A percentile compares a stretch with the other conserved stretches of the same genome.
These are phyloP conservation scores for Oceanodroma leucorhoa DNA, from an alignment of 2,797 vertebrate species.

Conservation along the genomic window DNA sequence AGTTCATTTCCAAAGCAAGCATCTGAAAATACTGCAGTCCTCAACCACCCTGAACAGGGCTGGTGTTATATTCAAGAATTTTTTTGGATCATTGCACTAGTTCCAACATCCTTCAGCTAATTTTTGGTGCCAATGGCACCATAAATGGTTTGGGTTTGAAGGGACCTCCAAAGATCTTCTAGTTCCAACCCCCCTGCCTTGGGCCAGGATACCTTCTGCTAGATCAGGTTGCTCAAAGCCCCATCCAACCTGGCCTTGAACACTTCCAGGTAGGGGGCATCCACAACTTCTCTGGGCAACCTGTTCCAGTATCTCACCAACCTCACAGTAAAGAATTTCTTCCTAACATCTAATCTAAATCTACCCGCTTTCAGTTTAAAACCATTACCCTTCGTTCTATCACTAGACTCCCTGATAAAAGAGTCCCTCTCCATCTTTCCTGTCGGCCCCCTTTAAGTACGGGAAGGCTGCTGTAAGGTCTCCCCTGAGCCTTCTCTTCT, in stretches of 20 bases:
- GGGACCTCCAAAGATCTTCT: not conserved
- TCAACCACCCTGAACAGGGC: not conserved
- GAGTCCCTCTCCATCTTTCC: not conserved
- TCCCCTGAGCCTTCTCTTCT: not conserved
- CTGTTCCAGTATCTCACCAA: not conserved
- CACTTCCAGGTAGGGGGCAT: rapidly evolving
- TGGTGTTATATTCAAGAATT: not conserved
- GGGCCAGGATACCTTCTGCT: not conserved
- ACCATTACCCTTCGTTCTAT: not conserved
- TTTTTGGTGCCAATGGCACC: not conserved
- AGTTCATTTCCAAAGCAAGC: not conserved
- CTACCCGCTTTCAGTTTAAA: not conserved
- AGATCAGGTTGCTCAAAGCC: not conserved
- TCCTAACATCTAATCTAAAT: not conserved
- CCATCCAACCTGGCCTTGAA: not conserved
- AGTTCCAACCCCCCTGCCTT: not conserved
- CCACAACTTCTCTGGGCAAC: not conserved
- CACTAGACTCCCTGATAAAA: rapidly evolving
- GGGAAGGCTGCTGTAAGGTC: not conserved
- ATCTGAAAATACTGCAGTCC: not conserved
- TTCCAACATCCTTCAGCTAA: not conserved
- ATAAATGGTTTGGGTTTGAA: not conserved
- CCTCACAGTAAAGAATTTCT: not conserved
- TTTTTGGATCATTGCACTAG: not conserved
- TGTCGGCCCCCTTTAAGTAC: not conserved